A percentile compares a stretch with the other conserved stretches of the same genome.
These are phyloP conservation scores for Lacerta viridis DNA, from an alignment of 2,797 vertebrate species.

Conservation along the genomic window DNA sequence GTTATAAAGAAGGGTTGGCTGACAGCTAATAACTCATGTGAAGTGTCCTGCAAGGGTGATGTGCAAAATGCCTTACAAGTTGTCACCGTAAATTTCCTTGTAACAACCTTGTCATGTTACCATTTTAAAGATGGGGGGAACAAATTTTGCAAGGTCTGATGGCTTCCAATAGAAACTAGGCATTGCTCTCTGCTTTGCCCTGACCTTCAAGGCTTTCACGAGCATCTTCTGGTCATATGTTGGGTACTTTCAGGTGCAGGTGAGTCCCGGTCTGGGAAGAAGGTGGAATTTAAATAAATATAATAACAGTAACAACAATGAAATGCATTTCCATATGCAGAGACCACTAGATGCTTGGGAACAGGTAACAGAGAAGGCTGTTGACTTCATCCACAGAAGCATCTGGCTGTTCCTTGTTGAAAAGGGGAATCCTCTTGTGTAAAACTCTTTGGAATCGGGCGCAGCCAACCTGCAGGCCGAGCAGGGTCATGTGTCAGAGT, in stretches of 20 bases:
- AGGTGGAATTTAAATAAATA: no score
- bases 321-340: neutral
- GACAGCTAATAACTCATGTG: neutral
- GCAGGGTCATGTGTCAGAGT: constrained; percentile 72
- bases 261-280: no score
- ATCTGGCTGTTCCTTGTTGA: no score
- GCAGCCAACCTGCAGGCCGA: constrained; percentile 54
- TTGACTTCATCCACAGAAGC: neutral
- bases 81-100: neutral
- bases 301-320: no score
- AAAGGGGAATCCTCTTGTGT: constrained; percentile 11
- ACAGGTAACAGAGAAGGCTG: neutral
- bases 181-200: neutral
- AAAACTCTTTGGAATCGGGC: constrained; percentile 53
- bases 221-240: neutral
- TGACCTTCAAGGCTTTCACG: neutral
- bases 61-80: no score
- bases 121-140: neutral
- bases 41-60: neutral
- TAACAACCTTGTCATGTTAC: neutral
- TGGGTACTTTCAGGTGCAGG: neutral
- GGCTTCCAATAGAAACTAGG: neutral
- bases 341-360: neutral
- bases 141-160: neutral
- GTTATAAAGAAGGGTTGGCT: neutral